Base-by-base conservation (phyloP, 1,140 invertebrate species). In the Drosophila mayri region DNA sequence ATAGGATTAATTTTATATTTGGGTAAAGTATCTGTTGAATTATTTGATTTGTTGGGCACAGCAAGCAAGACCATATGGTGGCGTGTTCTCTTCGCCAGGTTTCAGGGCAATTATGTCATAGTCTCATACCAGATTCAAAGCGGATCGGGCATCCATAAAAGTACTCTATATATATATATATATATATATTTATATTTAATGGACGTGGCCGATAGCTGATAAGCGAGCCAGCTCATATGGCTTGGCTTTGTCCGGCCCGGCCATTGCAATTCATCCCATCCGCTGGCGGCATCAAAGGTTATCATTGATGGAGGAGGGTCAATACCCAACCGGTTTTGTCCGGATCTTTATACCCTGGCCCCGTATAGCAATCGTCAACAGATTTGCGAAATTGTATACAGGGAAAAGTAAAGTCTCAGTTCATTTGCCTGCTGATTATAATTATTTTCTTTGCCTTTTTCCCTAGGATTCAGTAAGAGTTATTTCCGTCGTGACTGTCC, bases 231-330 rank as follows among this genome's bases (percentile, higher is more conserved):
- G 30, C 70, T 64, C 54, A 57, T 35, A 38, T 57, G 32, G 65
- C 49, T 40, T n/a, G 20, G 65, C 50, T 58, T 50, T 65, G 72
- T 49, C 60, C 47, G 1, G 1, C 9, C 50, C 60, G 50, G 44
- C 4, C 52, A 76, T 59, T 66, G 73, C 73, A 76, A 76, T 76
- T 76, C 73, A 76, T 76, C 41, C 40, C 35, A 55, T 55, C 52
- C 52, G 52, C 35, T 55, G 32, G 52, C 52, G 73, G 73, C 62
- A 55, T 58, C 73, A 67, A 73, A 77, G 74, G 74, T 77, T 77
- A 77, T 77, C 74, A 30, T 7, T 16, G 14, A 38, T 41, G 20
- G n/a, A 71, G 63, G 25, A 38, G 63, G 74, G 74, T 77, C 74
- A 76, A 38, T 40, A 11, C 1, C 11, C 10, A 77, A 60, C 75